Evolutionary conservation across 2,797 vertebrate genomes (phyloP).

Genomic region (Crypturellus tataupa): DNA sequence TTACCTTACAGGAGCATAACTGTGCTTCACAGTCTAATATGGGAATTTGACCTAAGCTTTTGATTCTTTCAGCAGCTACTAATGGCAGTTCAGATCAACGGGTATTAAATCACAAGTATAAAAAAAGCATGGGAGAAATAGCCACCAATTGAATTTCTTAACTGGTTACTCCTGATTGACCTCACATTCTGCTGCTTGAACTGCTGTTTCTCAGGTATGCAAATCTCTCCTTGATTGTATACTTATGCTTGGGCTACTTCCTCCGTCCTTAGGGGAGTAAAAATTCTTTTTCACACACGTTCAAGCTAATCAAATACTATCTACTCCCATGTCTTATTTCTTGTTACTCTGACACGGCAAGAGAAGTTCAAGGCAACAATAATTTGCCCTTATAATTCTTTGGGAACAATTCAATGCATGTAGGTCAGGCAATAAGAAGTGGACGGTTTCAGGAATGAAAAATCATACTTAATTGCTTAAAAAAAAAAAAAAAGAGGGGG

Average conservation of each 20-base stretch:
- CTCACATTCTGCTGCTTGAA: conserved; percentile 78
- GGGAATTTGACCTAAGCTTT: conserved; percentile 74
- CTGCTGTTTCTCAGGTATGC: conserved; percentile 77
- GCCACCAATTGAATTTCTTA: conserved; percentile 78
- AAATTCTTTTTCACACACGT: conserved; percentile 64
- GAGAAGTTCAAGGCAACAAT: conserved; percentile 78
- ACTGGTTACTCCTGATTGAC: conserved; percentile 79
- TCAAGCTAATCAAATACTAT: conserved; percentile 73
- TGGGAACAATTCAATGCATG: conserved; percentile 78
- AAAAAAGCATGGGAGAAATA: conserved; percentile 77
- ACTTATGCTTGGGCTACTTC: conserved; percentile 58
- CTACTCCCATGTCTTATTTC: conserved; percentile 72
- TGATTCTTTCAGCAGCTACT: conserved; percentile 76
- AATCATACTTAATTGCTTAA: conserved; percentile 77
- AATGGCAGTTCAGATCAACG: conserved; percentile 76
- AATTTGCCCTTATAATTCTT: conserved; percentile 81
- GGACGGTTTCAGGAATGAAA: conserved; percentile 72
- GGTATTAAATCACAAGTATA: conserved; percentile 77
- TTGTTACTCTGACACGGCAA: conserved; percentile 69
- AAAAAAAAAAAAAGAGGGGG: not conserved
- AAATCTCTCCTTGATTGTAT: conserved; percentile 73
- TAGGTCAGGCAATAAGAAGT: conserved; percentile 76
- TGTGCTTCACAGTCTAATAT: conserved; percentile 71
- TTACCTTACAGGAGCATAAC: conserved; percentile 70
- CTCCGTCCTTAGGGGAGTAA: conserved; percentile 62